These are phyloP conservation scores for Rapana venosa DNA, from an alignment of 2,888 invertebrate species.

Conservation along the genomic window DNA sequence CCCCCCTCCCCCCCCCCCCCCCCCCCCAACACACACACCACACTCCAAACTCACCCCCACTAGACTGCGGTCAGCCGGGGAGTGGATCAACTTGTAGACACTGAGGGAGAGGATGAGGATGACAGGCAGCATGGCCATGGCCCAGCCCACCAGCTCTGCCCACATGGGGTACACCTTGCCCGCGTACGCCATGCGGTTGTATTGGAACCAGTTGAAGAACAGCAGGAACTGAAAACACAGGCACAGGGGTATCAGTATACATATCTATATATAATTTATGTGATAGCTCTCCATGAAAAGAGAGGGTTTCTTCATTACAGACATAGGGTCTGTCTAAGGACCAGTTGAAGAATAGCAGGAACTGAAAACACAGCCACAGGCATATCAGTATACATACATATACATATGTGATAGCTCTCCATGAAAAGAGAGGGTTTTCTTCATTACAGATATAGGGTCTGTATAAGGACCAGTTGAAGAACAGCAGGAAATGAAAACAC, in stretches of 20 bases:
- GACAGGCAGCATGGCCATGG: constrained; percentile 86
- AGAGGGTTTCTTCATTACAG: neutral
- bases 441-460: constrained; percentile 62
- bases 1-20: too few species aligned
- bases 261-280: neutral
- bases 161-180: constrained; percentile 86
- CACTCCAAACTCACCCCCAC: neutral
- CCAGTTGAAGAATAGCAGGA: too few species aligned
- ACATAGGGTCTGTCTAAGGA: too few species aligned
- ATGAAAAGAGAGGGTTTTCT: too few species aligned
- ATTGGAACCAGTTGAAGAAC: constrained; percentile 89
- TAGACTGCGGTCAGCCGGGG: neutral
- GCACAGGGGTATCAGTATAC: neutral
- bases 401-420: too few species aligned
- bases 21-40: too few species aligned
- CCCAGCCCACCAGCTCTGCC: constrained; percentile 89
- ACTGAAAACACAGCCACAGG: constrained; percentile 79
- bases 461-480: constrained; percentile 89
- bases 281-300: neutral
- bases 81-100: constrained; percentile 64
- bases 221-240: constrained; percentile 83
- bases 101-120: constrained; percentile 81
- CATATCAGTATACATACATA: too few species aligned
- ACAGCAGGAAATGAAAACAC: constrained; percentile 84
- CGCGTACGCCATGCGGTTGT: constrained; percentile 86